phyloP scores from a whole-genome alignment of 37 sponge, comb jelly and placozoan species.

The Aphrocallistes beatrix region DNA sequence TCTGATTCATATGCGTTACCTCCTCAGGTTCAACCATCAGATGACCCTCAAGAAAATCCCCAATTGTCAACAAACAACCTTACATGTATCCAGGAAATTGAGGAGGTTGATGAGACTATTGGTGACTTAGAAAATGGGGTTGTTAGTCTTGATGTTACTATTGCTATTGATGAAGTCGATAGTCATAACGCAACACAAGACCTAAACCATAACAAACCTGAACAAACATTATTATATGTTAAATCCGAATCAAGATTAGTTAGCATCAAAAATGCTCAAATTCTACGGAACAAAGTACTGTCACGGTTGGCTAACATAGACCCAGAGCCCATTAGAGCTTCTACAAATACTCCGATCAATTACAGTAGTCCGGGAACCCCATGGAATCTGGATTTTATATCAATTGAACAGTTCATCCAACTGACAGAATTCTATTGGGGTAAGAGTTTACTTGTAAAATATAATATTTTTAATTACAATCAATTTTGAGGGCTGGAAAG shows the following conservation, averaged over 20 bases:
- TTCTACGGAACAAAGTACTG: background rate
- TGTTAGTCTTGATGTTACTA: background rate
- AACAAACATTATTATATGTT: background rate
- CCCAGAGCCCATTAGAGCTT: background rate
- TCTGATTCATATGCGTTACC: too few relatives aligned
- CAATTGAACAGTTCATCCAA: background rate
- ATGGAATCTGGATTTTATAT: conserved; percentile 6
- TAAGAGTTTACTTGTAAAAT: background rate
- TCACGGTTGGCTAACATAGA: conserved; percentile 15
- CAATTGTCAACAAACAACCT: background rate
- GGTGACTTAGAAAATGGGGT: background rate
- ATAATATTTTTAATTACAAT: too few relatives aligned
- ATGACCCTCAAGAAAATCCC: background rate
- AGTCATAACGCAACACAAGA: background rate
- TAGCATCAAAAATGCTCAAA: background rate
- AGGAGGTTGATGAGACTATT: background rate
- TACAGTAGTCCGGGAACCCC: background rate
- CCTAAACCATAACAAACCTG: background rate
- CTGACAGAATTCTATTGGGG: conserved; percentile 14
- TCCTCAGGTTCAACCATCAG: too few relatives aligned
- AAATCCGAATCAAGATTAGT: background rate
- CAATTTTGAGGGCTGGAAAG: too few relatives aligned
- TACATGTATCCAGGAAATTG: background rate
- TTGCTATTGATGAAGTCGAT: conserved; percentile 1
- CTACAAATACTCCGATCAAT: background rate